A percentile compares a stretch with the other conserved stretches of the same genome.
Conservation (phyloP, 1,140 invertebrate species). For the Ceratoteleas bidentatus region DNA sequence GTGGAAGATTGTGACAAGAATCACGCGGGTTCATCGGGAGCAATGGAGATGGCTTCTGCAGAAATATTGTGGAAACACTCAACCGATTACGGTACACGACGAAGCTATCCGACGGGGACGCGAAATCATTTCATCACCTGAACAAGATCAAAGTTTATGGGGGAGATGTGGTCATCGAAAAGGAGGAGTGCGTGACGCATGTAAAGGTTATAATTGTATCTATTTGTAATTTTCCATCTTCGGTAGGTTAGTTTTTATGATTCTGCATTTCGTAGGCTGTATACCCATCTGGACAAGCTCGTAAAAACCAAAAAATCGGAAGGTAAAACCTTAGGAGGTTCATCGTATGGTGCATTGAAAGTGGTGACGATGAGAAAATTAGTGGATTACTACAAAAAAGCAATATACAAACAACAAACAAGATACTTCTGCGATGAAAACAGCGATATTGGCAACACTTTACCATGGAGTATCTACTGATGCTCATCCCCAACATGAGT, state of each 20-base stretch:
- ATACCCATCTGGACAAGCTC: neutral
- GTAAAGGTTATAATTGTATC: neutral
- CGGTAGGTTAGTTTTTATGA: neutral
- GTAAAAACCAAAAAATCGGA: neutral
- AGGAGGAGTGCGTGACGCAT: conserved; percentile 61
- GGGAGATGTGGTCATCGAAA: conserved; percentile 33
- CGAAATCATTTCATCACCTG: conserved; percentile 51
- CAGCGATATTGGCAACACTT: conserved; percentile 10
- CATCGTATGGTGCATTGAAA: neutral
- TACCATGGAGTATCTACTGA: conserved; percentile 16
- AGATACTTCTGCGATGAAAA: conserved; percentile 2
- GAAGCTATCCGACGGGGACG: conserved; percentile 61
- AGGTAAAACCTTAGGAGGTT: conserved; percentile 3
- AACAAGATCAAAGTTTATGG: conserved; percentile 52
- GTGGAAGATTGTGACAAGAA: conserved; percentile 31
- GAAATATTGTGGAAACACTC: conserved; percentile 62
- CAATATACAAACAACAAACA: conserved; percentile 9
- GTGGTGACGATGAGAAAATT: conserved; percentile 11
- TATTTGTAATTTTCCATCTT: neutral
- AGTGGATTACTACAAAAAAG: conserved; percentile 23
- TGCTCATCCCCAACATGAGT: neutral
- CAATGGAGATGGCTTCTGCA: conserved; percentile 64
- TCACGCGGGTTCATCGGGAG: conserved; percentile 36
- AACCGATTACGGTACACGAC: conserved; percentile 48
- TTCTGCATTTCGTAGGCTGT: neutral